phyloP scores from a whole-genome alignment of 1,140 invertebrate species.

The Ips nitidus region DNA sequence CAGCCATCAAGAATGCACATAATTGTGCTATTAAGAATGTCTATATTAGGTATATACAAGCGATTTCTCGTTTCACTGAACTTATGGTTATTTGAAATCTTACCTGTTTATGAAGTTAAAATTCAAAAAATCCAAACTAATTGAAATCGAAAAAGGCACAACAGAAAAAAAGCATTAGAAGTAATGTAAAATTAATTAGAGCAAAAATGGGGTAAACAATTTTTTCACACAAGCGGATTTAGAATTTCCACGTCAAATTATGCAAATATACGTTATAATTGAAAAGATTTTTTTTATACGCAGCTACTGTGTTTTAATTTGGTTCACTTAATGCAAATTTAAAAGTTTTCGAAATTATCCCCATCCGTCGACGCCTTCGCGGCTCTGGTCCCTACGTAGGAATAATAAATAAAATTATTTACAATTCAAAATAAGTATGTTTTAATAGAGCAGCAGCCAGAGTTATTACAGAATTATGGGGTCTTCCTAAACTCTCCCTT shows the following conservation, averaged over 20 bases:
- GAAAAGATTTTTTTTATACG: slow-evolving; percentile 28
- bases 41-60: no score
- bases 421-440: slow-evolving; percentile 48
- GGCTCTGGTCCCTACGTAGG: slow-evolving; percentile 23
- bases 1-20: no score
- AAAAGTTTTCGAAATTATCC: slow-evolving; percentile 39
- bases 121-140: no score
- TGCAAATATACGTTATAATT: slow-evolving; percentile 30
- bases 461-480: slow-evolving; percentile 35
- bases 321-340: slow-evolving; percentile 39
- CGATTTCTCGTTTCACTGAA: no score
- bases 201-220: no score
- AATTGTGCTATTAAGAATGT: no score
- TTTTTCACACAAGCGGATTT: not conserved
- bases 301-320: slow-evolving; percentile 39
- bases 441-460: slow-evolving; percentile 41
- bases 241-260: slow-evolving; percentile 28
- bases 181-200: no score
- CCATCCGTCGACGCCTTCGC: slow-evolving; percentile 18
- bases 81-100: no score
- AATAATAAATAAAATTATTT: slow-evolving; percentile 45
- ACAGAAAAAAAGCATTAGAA: no score
- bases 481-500: slow-evolving; percentile 11
- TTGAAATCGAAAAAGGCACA: no score
- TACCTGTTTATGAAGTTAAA: no score